Base-by-base conservation (phyloP, 2,113 vertebrate species). In the Apodemus sylvaticus region DNA sequence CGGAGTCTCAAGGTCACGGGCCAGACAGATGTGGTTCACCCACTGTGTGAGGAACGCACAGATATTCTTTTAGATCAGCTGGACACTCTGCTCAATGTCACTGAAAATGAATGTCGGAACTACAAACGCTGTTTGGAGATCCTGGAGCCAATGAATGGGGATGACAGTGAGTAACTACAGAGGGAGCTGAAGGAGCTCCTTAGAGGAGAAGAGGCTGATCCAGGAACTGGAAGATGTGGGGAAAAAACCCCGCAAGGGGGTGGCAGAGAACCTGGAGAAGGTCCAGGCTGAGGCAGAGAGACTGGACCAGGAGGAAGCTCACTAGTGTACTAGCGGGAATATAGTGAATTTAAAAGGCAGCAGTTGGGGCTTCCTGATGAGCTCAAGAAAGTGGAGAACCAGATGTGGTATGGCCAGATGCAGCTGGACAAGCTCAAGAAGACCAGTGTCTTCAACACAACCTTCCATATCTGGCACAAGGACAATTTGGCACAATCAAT, bases 381-480 rank as follows among this genome's bases (percentile, higher is more conserved):
- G 97, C 99, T 99, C 94, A 99, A 99, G 97, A 99, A 99, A 0
- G 99, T 99, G 12, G 99, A 99, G 96, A 99, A 99, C 98, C 99
- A 99, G 97, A 99, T 99, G 99, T 99, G 99, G 60, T 99, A 99
- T 48, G 99, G 99, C 81, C 99, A 99, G 98, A 98, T 99, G 97
- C 99, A 99, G 55, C 70, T 99, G 83, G 99, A 99, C 96, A 99
- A 99, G 14, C 95, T 99, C 22, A 99, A 99, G 98, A 99, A 99
- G 98, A 99, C 99, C 95, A 99, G 99, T 0, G 99, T 99, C 96
- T 99, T 99, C 97, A 99, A 99, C 0, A 99, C 99, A 0, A 99
- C 99, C 19, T 99, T 99, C 94, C 99, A 99, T 96, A 99, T 99
- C 98, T 99, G 99, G 99, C n/a, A n/a, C n/a, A n/a, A n/a, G n/a